Percentiles rank a stretch among this genome's conserved stretches.
phyloP scores from a whole-genome alignment of 2,888 invertebrate species.

The Apamea epomidion region DNA sequence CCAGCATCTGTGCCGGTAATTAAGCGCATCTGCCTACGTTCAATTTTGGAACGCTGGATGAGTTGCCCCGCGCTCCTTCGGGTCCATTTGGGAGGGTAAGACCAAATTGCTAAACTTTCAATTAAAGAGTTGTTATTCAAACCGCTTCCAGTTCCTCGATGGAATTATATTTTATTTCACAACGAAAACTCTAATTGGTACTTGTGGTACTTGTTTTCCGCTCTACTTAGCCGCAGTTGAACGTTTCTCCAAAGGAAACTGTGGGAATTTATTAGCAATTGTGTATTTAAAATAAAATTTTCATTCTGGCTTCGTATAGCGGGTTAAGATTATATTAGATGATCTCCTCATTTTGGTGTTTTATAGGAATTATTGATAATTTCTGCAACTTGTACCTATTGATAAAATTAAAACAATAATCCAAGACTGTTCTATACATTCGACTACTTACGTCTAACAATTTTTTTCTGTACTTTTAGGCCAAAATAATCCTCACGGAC shows the following conservation, averaged over 20 bases:
- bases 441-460: neutral
- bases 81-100: constrained; percentile 89
- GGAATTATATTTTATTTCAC: constrained; percentile 89
- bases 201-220: constrained; percentile 85
- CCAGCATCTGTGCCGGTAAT: constrained; percentile 89
- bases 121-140: constrained; percentile 91
- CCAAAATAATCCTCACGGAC: neutral
- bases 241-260: constrained; percentile 80
- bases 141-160: constrained; percentile 85
- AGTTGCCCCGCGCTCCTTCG: constrained; percentile 86
- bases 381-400: neutral
- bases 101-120: constrained; percentile 91
- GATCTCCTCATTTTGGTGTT: constrained; percentile 63
- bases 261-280: constrained; percentile 79
- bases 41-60: constrained; percentile 90
- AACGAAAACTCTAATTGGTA: constrained; percentile 84
- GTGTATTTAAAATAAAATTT: constrained; percentile 74
- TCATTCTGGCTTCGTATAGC: constrained; percentile 60
- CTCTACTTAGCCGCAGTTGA: constrained; percentile 81
- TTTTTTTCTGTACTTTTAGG: constrained; percentile 3
- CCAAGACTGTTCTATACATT: neutral
- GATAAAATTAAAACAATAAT: neutral
- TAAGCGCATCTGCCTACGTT: constrained; percentile 90
- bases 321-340: constrained; percentile 63
- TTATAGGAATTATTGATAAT: constrained; percentile 33